Conservation (phyloP, 2,797 vertebrate genomes). For the Cetoscarus ocellatus region DNA sequence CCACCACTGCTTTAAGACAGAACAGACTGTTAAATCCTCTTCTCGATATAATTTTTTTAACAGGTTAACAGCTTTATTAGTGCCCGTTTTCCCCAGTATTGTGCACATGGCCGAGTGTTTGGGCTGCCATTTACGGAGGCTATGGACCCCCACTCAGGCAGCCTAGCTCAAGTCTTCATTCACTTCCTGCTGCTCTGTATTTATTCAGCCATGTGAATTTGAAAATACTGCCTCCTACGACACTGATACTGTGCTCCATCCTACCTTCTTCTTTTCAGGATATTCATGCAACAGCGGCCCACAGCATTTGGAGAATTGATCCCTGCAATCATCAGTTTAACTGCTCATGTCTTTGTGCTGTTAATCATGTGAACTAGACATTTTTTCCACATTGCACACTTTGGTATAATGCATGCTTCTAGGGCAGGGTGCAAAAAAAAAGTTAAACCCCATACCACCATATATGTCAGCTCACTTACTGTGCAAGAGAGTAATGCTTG, state of each 20-base stretch:
- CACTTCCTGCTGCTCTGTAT: background rate
- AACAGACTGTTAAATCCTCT: no score
- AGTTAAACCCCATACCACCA: no score
- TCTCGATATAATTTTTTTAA: no score
- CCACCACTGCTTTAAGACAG: no score
- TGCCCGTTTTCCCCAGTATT: no score
- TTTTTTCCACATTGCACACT: background rate
- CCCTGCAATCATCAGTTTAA: background rate
- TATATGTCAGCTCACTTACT: no score
- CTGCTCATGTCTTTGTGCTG: background rate
- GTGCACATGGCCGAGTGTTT: no score
- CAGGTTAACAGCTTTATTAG: no score
- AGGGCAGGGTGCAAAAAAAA: no score
- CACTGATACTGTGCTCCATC: background rate
- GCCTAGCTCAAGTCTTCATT: background rate
- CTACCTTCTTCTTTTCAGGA: slow-evolving; percentile 6
- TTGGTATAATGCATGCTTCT: background rate
- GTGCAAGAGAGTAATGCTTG: no score
- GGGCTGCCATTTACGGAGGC: no score
- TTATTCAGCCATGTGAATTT: background rate
- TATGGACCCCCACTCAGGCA: no score
- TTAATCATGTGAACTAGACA: background rate
- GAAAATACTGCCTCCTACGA: slow-evolving; percentile 5
- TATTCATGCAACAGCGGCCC: background rate
- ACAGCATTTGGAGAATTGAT: background rate